phyloP scores from a whole-genome alignment of 1,140 invertebrate species.

The Penaeus japonicus region DNA sequence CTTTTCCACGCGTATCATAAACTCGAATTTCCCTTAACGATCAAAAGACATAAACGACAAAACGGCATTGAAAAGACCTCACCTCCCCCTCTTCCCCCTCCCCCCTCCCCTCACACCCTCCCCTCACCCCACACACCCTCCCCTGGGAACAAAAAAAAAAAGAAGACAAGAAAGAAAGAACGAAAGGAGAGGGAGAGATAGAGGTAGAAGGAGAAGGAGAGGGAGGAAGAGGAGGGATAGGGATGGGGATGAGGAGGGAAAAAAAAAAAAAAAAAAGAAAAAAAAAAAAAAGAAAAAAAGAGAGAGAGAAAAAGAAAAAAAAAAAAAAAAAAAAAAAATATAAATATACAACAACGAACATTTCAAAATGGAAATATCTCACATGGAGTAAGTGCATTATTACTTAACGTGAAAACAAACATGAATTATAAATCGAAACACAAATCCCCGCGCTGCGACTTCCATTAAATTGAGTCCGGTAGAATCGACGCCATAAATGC shows the following conservation, averaged over 20 bases:
- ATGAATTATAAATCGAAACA: constrained; percentile 37
- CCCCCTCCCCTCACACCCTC: neutral
- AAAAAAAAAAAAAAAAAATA: constrained; percentile 13
- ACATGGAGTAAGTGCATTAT: constrained; percentile 36
- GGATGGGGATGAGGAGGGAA: neutral
- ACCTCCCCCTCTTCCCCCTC: too few relatives aligned
- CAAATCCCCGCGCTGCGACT: neutral
- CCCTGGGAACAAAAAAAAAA: neutral
- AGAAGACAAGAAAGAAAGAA: neutral
- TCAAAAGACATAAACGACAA: neutral
- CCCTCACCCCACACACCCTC: neutral
- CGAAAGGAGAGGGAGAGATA: neutral
- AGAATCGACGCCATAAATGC: neutral
- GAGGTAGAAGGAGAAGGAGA: neutral
- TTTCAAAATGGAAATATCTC: constrained; percentile 28
- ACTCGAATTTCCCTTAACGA: too few relatives aligned
- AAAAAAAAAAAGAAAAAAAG: neutral
- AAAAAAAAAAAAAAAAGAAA: neutral
- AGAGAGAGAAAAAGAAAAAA: constrained; percentile 21
- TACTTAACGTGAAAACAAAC: constrained; percentile 33
- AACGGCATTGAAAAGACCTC: too few relatives aligned
- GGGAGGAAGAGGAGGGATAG: neutral
- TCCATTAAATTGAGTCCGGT: constrained; percentile 26
- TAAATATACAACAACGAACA: constrained; percentile 11
- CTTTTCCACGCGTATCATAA: too few relatives aligned